Evolutionary conservation across 2,113 vertebrate genomes (phyloP).

Genomic region (Melanerpes formicivorus): DNA sequence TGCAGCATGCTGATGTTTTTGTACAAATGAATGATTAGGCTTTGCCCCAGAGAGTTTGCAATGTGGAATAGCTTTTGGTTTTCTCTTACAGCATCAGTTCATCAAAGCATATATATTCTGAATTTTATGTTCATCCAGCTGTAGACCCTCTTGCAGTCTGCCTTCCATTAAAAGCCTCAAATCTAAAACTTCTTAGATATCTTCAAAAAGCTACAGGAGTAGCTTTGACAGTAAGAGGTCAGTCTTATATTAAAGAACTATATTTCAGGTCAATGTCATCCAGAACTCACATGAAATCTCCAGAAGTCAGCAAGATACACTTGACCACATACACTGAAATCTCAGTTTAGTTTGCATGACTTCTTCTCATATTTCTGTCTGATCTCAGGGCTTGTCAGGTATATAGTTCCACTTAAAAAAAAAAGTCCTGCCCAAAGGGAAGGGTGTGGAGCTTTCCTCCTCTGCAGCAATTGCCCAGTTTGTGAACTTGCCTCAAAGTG

Average conservation of each 20-base stretch:
- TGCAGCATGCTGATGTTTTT: not conserved
- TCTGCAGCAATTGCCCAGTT: rapidly evolving
- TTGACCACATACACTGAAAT: not conserved
- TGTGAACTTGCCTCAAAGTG: not conserved
- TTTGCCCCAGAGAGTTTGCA: not conserved
- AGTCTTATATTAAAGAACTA: not conserved
- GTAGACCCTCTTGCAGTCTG: not conserved
- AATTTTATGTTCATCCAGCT: not conserved
- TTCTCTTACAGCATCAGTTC: not conserved
- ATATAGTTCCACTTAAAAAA: not conserved
- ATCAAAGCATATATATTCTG: not conserved
- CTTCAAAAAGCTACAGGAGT: not conserved
- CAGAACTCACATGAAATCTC: not conserved
- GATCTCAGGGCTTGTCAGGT: not conserved
- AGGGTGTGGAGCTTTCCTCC: not conserved
- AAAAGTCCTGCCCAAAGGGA: not conserved
- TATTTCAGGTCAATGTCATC: not conserved
- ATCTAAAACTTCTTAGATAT: not conserved
- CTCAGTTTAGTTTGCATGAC: rapidly evolving
- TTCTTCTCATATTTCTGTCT: not conserved
- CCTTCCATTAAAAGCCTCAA: not conserved
- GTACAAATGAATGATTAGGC: not conserved
- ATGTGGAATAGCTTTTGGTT: not conserved
- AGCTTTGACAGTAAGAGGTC: not conserved
- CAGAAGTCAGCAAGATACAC: not conserved